phyloP scores from a whole-genome alignment of 2,888 invertebrate genomes.

The Agapetus fuscipes region DNA sequence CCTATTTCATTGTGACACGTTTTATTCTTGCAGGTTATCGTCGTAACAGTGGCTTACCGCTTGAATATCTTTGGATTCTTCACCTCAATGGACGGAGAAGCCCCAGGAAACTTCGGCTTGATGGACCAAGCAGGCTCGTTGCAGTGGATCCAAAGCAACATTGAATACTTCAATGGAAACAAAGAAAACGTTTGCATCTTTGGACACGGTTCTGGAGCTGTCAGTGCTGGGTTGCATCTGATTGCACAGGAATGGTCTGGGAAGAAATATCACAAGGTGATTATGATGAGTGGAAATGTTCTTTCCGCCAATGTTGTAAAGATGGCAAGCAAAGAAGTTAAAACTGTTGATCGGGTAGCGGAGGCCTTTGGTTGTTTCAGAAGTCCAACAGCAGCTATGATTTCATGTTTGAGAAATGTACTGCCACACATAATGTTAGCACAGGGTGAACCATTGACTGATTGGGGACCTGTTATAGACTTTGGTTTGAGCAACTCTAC shows the following conservation, averaged over 20 bases:
- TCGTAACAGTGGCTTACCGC: constrained; percentile 70
- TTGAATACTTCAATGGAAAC: constrained; percentile 65
- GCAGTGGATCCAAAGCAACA: constrained; percentile 68
- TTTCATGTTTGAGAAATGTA: constrained; percentile 59
- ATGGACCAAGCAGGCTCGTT: constrained; percentile 75
- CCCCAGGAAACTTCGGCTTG: constrained; percentile 70
- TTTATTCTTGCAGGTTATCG: constrained; percentile 50
- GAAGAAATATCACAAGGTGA: constrained; percentile 63
- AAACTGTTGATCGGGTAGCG: constrained; percentile 54
- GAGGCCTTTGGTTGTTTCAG: constrained; percentile 59
- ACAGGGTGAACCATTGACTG: constrained; percentile 47
- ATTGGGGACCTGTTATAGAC: constrained; percentile 75
- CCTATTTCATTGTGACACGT: too few species aligned
- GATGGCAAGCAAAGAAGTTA: constrained; percentile 50
- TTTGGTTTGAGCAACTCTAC: constrained; percentile 55
- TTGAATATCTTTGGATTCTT: constrained; percentile 79
- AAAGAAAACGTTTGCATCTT: constrained; percentile 65
- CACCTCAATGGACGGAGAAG: constrained; percentile 65
- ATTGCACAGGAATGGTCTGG: constrained; percentile 53
- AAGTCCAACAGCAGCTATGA: constrained; percentile 54
- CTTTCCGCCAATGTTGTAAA: constrained; percentile 53
- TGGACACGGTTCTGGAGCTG: constrained; percentile 72
- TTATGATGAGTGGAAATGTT: constrained; percentile 73
- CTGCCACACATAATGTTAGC: constrained; percentile 51
- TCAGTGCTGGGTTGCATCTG: constrained; percentile 69